Base-by-base conservation (phyloP, 2,113 vertebrate species). In the Montifringilla adamsi region DNA sequence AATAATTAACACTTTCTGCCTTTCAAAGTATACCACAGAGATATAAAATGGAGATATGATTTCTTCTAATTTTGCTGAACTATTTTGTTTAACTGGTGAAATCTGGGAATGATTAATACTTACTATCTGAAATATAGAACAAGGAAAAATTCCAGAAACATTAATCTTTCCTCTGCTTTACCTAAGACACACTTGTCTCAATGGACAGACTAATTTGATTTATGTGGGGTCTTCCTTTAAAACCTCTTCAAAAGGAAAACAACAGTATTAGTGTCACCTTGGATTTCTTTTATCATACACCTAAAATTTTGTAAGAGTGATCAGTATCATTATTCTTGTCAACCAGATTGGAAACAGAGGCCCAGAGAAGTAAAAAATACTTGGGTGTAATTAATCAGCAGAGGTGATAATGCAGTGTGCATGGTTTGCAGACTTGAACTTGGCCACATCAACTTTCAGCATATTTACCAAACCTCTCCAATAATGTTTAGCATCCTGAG, bases 171-270 rank as follows among this genome's bases (percentile, higher is more conserved):
- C 76, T 33, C 33, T 47, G 10, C 26, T 76, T 75, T 28, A 49
- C 6, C 30, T 47, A 43, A 43, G 21, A 6, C 20, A 35, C 2
- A 15, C 8, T n/a, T 37, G 13, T 62, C 13, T 69, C 46, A 64
- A 41, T 39, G 6, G 14, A 50, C 1, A 1, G 7, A 18, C 9
- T 70, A 0, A 0, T 74, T 67, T 82, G 13, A 41, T 27, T 60
- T 55, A 2, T 31, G 19, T 1, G 0, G 2, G 7, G 7, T 84
- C 19, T 67, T 73, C 7, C 11, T 75, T 84, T 44, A 33, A 62
- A 87, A 35, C 3, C 10, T 46, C 2, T 74, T 87, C 9, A 58
- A 67, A 84, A 77, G 1, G 6, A 77, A 70, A 70, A 41, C 5
- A 73, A 7, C 2, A 73, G 15, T 44, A n/a, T 16, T 15, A 62